phyloP scores from a whole-genome alignment of 2,113 vertebrate species.

The Nannobrachium achirus region DNA sequence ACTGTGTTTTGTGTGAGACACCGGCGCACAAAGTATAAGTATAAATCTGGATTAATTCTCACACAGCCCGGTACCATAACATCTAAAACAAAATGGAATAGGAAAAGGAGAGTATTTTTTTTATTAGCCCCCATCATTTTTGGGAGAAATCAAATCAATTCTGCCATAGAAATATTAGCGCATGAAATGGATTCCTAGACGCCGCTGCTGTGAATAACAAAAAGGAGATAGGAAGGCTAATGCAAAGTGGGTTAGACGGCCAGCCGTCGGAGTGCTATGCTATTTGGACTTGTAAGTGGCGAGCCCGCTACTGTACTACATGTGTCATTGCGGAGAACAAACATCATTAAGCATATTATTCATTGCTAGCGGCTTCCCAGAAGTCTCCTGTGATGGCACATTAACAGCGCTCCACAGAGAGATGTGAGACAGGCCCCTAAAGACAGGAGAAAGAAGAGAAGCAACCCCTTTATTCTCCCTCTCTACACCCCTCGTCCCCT shows the following conservation, averaged over 20 bases:
- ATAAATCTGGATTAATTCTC: too few species aligned
- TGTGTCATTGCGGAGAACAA: conserved; percentile 66
- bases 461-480: conserved; percentile 53
- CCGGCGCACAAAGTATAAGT: too few species aligned
- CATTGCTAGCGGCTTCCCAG: conserved; percentile 56
- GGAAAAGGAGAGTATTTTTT: neutral
- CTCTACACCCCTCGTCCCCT: neutral
- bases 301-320: conserved; percentile 46
- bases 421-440: conserved; percentile 49
- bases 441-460: conserved; percentile 58
- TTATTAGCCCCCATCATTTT: conserved; percentile 57
- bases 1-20: too few species aligned
- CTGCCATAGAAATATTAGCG: conserved; percentile 50
- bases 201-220: conserved; percentile 36
- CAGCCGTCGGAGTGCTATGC: conserved; percentile 42
- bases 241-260: conserved; percentile 31
- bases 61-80: too few species aligned
- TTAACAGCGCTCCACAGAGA: conserved; percentile 66
- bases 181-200: conserved; percentile 46
- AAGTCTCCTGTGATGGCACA: conserved; percentile 59
- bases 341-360: conserved; percentile 70
- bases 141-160: conserved; percentile 41
- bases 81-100: conserved; percentile 8
- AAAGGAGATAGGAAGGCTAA: conserved; percentile 20
- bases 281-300: conserved; percentile 57